These are phyloP conservation scores for Hypanus sabinus DNA, from an alignment of 2,113 vertebrate genomes.

Conservation along the genomic window DNA sequence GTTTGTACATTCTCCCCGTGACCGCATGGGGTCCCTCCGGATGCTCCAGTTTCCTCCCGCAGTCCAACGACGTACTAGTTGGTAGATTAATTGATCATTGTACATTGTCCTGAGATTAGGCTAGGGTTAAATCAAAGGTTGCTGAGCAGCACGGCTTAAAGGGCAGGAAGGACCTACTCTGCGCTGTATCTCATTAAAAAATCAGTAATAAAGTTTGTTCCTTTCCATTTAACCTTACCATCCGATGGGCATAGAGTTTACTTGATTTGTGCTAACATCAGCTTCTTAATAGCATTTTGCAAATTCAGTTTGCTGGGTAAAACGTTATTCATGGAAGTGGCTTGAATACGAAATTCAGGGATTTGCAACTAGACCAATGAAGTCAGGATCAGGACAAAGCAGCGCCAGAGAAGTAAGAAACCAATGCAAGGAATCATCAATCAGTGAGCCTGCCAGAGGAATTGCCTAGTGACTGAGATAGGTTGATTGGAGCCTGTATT, in stretches of 20 bases:
- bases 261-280: background rate
- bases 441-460: background rate
- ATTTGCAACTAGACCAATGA: background rate
- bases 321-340: background rate
- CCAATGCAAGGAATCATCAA: slow-evolving; percentile 29
- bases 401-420: background rate
- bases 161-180: no score
- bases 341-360: background rate
- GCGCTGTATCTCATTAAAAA: no score
- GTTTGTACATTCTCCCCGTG: no score
- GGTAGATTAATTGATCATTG: no score
- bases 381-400: background rate
- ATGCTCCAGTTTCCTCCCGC: no score
- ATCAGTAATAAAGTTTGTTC: background rate
- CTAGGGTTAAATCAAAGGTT: no score
- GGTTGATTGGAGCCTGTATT: slow-evolving; percentile 21
- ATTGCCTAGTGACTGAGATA: background rate
- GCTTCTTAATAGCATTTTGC: background rate
- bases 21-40: no score
- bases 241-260: background rate
- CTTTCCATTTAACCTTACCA: background rate
- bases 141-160: no score
- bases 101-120: no score
- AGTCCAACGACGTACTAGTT: no score
- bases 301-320: background rate